Conservation (phyloP, 2,797 vertebrate genomes). For the Aldrovandia affinis region DNA sequence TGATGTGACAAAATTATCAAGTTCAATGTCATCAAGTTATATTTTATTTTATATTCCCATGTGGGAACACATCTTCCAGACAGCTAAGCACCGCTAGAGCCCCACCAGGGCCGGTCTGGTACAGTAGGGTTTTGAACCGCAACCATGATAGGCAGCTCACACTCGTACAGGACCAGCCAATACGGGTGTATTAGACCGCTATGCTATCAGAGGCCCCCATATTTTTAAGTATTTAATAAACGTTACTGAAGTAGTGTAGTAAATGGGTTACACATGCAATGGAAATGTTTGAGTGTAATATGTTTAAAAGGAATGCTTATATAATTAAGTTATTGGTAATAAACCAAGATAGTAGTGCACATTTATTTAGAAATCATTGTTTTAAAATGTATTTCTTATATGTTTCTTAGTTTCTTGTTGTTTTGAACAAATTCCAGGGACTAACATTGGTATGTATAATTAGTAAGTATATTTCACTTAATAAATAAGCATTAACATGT, state of each 20-base stretch:
- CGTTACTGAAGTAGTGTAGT: background rate
- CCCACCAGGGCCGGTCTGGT: no score
- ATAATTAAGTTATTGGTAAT: background rate
- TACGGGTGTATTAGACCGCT: no score
- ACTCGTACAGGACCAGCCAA: no score
- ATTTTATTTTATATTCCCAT: no score
- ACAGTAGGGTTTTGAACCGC: no score
- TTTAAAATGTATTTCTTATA: background rate
- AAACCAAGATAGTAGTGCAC: background rate
- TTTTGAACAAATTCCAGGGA: background rate
- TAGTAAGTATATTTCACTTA: background rate
- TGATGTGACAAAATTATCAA: no score
- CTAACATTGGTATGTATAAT: background rate
- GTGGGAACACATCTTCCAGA: no score
- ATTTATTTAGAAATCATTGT: background rate
- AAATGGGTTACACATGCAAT: background rate
- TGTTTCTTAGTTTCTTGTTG: background rate
- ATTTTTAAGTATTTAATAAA: background rate
- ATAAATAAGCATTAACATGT: no score
- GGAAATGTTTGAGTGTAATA: background rate
- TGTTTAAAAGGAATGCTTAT: background rate
- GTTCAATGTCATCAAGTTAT: no score
- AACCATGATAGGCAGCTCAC: no score
- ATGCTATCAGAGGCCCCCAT: no score
- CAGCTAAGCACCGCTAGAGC: no score